Evolutionary conservation across 2,888 invertebrate species (phyloP).

Genomic region (Alcis repandata): DNA sequence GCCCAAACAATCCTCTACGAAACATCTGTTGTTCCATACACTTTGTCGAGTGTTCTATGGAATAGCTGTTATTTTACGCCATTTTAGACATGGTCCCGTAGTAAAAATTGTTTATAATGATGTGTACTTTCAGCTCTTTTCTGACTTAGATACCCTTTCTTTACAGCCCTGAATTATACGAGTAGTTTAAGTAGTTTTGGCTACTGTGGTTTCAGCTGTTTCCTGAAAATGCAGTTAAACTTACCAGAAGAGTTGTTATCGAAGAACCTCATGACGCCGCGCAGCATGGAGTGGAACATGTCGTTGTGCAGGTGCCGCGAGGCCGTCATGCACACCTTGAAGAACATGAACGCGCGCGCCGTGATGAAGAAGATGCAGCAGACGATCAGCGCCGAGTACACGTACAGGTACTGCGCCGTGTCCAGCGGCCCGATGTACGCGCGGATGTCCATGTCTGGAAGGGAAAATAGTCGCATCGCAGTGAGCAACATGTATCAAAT

Average conservation of each 20-base stretch:
- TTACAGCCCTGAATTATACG: too few relatives aligned
- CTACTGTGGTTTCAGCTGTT: too few relatives aligned
- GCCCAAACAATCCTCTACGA: too few relatives aligned
- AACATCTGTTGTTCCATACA: too few relatives aligned
- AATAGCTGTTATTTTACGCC: too few relatives aligned
- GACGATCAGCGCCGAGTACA: constrained; percentile 76
- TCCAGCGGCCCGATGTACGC: constrained; percentile 78
- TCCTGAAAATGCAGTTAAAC: constrained; percentile 13
- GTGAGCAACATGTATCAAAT: not conserved
- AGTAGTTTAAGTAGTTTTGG: too few relatives aligned
- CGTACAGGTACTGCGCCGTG: constrained; percentile 78
- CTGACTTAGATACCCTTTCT: too few relatives aligned
- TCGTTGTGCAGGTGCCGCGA: constrained; percentile 92
- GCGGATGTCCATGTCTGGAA: constrained; percentile 75
- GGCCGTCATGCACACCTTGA: constrained; percentile 91
- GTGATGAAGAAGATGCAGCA: constrained; percentile 86
- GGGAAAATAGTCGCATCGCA: not conserved
- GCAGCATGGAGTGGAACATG: constrained; percentile 94
- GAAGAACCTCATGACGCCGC: constrained; percentile 94
- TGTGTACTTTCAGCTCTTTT: too few relatives aligned
- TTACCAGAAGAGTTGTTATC: constrained; percentile 93
- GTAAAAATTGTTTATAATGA: too few relatives aligned
- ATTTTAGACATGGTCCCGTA: too few relatives aligned
- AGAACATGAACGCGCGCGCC: constrained; percentile 89
- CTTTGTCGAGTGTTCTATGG: too few relatives aligned